phyloP scores from a whole-genome alignment of 1,140 invertebrate species.

The Hyphantria cunea region DNA sequence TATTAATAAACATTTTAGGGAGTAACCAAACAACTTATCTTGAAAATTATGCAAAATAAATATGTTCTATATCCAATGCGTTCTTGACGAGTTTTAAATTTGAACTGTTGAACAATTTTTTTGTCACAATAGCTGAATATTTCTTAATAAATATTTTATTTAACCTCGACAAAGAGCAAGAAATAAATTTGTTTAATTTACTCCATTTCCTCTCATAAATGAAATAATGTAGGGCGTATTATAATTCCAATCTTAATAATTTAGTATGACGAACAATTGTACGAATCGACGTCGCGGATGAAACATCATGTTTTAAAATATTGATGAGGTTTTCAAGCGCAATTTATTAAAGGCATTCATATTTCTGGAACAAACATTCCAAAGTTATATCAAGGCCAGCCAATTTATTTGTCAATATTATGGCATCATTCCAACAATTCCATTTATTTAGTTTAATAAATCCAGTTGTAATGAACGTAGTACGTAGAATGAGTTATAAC shows the following conservation, averaged over 20 bases:
- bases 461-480: conserved; percentile 19
- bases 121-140: neutral
- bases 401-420: conserved; percentile 43
- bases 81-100: neutral
- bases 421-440: conserved; percentile 44
- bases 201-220: neutral
- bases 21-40: too few species aligned
- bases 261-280: conserved; percentile 12
- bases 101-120: neutral
- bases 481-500: conserved; percentile 23
- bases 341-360: conserved; percentile 25
- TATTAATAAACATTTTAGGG: too few species aligned
- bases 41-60: too few species aligned
- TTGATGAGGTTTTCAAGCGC: conserved; percentile 5
- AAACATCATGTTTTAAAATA: conserved; percentile 20
- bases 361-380: conserved; percentile 18
- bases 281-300: neutral
- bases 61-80: too few species aligned
- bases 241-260: conserved; percentile 1
- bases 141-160: neutral
- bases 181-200: neutral
- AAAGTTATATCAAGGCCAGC: conserved; percentile 24
- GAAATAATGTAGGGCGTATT: conserved; percentile 1
- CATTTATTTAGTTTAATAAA: conserved; percentile 35
- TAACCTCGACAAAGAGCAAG: neutral